Conservation (phyloP, 1,140 invertebrate species). For the Scaptomyza graminum region DNA sequence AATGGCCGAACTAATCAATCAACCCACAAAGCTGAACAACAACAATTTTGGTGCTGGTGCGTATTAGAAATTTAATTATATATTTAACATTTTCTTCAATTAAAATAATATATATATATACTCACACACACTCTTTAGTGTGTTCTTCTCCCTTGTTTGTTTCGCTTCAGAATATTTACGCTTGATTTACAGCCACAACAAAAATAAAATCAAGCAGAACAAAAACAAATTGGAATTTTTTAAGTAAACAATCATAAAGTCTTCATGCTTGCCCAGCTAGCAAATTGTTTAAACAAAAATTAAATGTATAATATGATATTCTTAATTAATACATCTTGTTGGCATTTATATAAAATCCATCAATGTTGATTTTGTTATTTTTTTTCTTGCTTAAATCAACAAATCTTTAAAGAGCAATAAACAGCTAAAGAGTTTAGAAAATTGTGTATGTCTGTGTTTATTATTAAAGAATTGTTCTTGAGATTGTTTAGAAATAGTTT, state of each 20-base stretch:
- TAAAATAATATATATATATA: background rate
- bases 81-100: background rate
- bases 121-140: background rate
- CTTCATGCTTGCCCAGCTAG: conserved; percentile 1
- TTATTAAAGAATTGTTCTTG: background rate
- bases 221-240: conserved; percentile 26
- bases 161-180: conserved; percentile 24
- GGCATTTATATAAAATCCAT: conserved; percentile 11
- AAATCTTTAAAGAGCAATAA: conserved; percentile 8
- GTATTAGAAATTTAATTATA: conserved; percentile 45
- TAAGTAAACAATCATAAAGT: conserved; percentile 38
- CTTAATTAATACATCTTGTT: conserved; percentile 41
- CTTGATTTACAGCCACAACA: conserved; percentile 27
- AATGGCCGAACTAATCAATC: conserved; percentile 78
- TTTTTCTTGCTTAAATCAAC: conserved; percentile 15
- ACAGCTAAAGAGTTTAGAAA: background rate
- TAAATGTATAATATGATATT: conserved; percentile 42
- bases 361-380: conserved; percentile 10
- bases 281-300: conserved; percentile 32
- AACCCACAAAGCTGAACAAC: conserved; percentile 79
- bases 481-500: background rate
- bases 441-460: background rate
- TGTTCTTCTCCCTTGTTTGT: conserved; percentile 19
- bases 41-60: conserved; percentile 78
- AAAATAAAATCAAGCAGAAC: background rate